Conservation (phyloP, 2,113 vertebrate genomes). For the Silurus glanis region DNA sequence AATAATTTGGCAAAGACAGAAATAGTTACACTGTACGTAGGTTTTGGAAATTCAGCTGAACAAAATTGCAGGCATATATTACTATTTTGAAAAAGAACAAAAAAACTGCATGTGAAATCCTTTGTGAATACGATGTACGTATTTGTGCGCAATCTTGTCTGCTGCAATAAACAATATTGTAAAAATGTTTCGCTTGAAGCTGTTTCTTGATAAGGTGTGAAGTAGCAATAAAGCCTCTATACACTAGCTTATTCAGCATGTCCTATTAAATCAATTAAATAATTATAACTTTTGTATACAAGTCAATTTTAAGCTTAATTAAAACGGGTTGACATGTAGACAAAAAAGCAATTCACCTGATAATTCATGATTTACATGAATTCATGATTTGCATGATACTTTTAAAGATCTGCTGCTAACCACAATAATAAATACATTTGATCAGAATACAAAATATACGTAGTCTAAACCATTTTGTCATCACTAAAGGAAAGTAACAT, state of each 20-base stretch:
- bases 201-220: neutral
- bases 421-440: conserved; percentile 18
- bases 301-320: neutral
- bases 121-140: neutral
- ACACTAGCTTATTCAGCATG: neutral
- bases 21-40: neutral
- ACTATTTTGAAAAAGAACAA: neutral
- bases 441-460: conserved; percentile 4
- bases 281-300: too few species aligned
- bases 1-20: neutral
- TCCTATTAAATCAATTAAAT: neutral
- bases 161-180: neutral
- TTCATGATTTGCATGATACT: neutral
- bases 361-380: neutral
- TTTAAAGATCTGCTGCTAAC: neutral
- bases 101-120: neutral
- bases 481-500: neutral
- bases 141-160: neutral
- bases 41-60: conserved; percentile 9
- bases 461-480: neutral
- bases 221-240: neutral
- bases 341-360: neutral
- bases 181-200: neutral
- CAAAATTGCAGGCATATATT: neutral
- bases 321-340: neutral